phyloP scores from a whole-genome alignment of 1,140 invertebrate genomes.

The Saccostrea glomerata region DNA sequence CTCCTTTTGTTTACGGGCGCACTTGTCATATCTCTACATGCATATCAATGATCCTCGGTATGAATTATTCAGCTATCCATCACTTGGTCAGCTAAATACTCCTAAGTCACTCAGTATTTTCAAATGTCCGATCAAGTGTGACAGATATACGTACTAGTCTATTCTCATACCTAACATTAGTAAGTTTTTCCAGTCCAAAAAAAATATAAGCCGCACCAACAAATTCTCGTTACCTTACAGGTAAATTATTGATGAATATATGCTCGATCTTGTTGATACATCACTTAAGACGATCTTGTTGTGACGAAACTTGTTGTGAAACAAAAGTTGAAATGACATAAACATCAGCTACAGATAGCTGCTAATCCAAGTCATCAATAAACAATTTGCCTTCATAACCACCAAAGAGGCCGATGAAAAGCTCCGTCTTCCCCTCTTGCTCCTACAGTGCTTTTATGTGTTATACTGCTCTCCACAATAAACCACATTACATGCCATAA shows the following conservation, averaged over 20 bases:
- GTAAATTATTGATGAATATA: conserved; percentile 27
- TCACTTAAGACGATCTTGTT: neutral
- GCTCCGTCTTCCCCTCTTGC: neutral
- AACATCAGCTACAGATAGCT: conserved; percentile 30
- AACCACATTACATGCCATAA: neutral
- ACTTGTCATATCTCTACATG: conserved; percentile 2
- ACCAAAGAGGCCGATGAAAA: neutral
- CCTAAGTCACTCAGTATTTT: neutral
- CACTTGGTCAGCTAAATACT: conserved; percentile 24
- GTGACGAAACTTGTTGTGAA: neutral
- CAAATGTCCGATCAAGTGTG: conserved; percentile 1
- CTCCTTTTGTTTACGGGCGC: neutral
- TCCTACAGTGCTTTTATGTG: neutral
- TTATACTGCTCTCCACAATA: neutral
- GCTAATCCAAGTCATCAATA: conserved; percentile 20
- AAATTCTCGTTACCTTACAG: neutral
- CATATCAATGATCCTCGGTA: neutral
- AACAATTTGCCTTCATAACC: conserved; percentile 28
- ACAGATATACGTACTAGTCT: neutral
- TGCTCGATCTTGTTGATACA: conserved; percentile 22
- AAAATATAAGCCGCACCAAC: neutral
- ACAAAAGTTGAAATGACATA: conserved; percentile 20
- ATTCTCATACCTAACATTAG: neutral
- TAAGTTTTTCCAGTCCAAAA: neutral
- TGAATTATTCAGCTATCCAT: conserved; percentile 31